A percentile compares a stretch with the other conserved stretches of the same genome.
Conservation (phyloP, 2,888 invertebrate species). For the Mantis religiosa region DNA sequence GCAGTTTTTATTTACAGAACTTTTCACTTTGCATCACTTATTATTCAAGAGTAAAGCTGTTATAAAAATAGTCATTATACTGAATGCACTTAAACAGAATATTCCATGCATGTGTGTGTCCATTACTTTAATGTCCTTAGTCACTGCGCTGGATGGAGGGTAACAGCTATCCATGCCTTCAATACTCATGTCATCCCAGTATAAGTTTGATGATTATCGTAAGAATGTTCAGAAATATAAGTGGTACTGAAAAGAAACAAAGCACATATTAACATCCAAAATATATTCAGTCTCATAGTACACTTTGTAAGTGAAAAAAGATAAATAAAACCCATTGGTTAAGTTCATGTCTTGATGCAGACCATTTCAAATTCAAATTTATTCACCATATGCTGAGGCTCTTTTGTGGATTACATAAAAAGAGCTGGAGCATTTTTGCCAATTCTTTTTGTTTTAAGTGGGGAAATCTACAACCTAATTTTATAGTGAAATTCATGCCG, state of each 20-base stretch:
- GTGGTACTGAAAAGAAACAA: constrained; percentile 79
- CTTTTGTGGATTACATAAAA: too few species aligned
- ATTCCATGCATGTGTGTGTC: background rate
- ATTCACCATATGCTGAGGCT: too few species aligned
- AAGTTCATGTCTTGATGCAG: too few species aligned
- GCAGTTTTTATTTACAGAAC: background rate
- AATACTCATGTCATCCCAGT: constrained; percentile 60
- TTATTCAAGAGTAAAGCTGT: background rate
- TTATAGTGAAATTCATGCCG: too few species aligned
- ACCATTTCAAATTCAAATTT: too few species aligned
- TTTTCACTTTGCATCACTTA: background rate
- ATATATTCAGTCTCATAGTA: background rate
- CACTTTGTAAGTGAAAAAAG: too few species aligned
- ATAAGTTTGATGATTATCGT: constrained; percentile 84
- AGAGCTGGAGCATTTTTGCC: too few species aligned
- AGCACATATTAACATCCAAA: constrained; percentile 20
- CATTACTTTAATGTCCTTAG: background rate
- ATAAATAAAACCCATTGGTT: too few species aligned
- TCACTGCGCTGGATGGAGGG: background rate
- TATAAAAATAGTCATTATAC: background rate
- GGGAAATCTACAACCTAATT: too few species aligned
- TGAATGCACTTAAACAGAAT: background rate
- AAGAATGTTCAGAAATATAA: constrained; percentile 84
- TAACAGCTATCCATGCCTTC: background rate
- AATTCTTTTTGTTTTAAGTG: too few species aligned